Base-by-base conservation (phyloP, 2,797 vertebrate genomes). In the Artibeus jamaicensis region DNA sequence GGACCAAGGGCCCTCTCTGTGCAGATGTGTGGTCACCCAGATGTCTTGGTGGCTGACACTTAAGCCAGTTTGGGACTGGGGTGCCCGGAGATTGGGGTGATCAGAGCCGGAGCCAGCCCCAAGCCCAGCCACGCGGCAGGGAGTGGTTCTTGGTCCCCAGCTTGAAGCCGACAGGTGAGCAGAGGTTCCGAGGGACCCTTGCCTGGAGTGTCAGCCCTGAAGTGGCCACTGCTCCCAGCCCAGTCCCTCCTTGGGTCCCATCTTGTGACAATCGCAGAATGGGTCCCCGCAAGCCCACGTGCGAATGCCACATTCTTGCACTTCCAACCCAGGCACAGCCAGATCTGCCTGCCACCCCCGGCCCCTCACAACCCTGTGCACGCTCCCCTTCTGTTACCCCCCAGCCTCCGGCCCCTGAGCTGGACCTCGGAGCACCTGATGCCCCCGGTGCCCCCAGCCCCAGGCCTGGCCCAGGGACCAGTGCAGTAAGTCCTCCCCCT, bases 21-120 rank as follows among this genome's bases (percentile, higher is more conserved):
- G 39, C 12, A 2, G 1, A 9, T 62, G 71, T 62, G 39, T 0
- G 32, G 12, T 48, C 26, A 73, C 21, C 73, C 59, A 3, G n/a
- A 9, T 19, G 24, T 26, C 34, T 37, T 42, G 86, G 32, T 18
- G 16, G 44, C 73, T 1, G 0, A 3, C 4, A 5, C 22, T 0
- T 14, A 14, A 1, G 19, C 26, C 3, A 3, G 5, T 74, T 8
- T 8, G 34, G 42, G 22, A 11, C 73, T 1, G 0, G 37, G 57
- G 74, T 24, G 26, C 21, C 16, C 8, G 21, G 37, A 59, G 24
- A 21, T 19, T 5, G 15, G 29, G 37, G 12, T 18, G 57, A 21
- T 24, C 34, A 2, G 68, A 42, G 94, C 42, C 29, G 1, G 26
- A 29, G 16, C 37, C 46, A 18, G 81, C 42, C 44, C 62, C 44